phyloP scores from a whole-genome alignment of 2,888 invertebrate genomes.

The Himalopsyche japonica region DNA sequence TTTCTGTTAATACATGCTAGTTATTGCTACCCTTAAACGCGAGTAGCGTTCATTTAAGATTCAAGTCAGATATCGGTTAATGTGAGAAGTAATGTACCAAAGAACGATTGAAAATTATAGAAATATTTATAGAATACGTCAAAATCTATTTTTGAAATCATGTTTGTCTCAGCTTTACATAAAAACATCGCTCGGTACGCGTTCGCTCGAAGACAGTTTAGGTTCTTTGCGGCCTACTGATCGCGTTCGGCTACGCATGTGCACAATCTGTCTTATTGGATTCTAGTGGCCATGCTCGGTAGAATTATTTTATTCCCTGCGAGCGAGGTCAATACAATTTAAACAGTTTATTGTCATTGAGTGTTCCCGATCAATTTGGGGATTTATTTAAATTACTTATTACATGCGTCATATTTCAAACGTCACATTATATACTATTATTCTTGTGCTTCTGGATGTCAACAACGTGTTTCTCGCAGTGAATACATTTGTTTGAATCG shows the following conservation, averaged over 20 bases:
- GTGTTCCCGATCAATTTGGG: slow-evolving; percentile 9
- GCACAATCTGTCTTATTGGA: neutral
- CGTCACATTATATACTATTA: neutral
- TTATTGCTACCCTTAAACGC: too few relatives aligned
- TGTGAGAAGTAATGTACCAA: too few relatives aligned
- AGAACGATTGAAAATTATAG: neutral
- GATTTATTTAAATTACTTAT: neutral
- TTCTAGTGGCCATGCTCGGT: neutral
- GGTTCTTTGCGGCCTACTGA: neutral
- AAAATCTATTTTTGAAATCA: neutral
- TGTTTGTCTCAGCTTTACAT: neutral
- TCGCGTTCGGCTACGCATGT: neutral
- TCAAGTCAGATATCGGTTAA: too few relatives aligned
- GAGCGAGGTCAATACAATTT: slow-evolving; percentile 28
- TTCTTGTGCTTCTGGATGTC: neutral
- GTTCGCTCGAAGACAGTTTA: neutral
- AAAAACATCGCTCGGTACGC: neutral
- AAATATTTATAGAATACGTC: neutral
- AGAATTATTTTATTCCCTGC: neutral
- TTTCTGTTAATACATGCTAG: too few relatives aligned
- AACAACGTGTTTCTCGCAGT: neutral
- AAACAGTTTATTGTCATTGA: slow-evolving; percentile 8
- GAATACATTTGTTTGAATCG: neutral
- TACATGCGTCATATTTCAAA: neutral
- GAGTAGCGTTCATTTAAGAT: too few relatives aligned